Evolutionary conservation across 1,140 invertebrate species (phyloP).

Genomic region (Arion vulgaris): DNA sequence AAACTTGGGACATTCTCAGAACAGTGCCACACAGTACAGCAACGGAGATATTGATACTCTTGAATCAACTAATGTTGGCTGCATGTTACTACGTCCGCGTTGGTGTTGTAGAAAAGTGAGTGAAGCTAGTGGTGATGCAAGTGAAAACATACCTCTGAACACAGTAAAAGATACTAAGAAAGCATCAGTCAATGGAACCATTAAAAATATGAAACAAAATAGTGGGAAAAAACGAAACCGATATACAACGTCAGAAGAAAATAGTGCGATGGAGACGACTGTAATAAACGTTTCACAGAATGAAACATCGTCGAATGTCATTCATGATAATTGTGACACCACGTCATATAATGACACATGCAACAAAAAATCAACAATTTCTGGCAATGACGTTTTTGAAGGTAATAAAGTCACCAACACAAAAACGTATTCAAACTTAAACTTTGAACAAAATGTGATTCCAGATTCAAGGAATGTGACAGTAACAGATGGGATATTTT

Average conservation of each 20-base stretch:
- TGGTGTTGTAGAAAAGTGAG: not conserved
- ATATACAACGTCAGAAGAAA: not conserved
- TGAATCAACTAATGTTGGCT: not conserved
- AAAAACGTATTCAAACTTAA: not conserved
- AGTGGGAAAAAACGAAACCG: not conserved
- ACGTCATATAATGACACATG: not conserved
- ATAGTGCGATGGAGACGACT: not conserved
- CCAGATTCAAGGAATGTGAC: not conserved
- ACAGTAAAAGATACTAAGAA: not conserved
- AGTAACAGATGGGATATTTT: not conserved
- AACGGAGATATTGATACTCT: not conserved
- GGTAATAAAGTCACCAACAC: not conserved
- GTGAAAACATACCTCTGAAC: constrained; percentile 8
- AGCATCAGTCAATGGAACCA: not conserved
- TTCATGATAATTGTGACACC: not conserved
- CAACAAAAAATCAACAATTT: not conserved
- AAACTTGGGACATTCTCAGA: not conserved
- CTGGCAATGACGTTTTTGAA: not conserved
- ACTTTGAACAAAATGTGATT: not conserved
- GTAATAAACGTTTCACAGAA: not conserved
- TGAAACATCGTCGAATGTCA: not conserved
- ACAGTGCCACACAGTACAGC: not conserved
- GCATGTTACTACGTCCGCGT: not conserved
- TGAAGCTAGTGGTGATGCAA: not conserved
- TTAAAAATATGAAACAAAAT: not conserved